phyloP scores from a whole-genome alignment of 2,113 vertebrate genomes.

The Triplophysa dalaica region DNA sequence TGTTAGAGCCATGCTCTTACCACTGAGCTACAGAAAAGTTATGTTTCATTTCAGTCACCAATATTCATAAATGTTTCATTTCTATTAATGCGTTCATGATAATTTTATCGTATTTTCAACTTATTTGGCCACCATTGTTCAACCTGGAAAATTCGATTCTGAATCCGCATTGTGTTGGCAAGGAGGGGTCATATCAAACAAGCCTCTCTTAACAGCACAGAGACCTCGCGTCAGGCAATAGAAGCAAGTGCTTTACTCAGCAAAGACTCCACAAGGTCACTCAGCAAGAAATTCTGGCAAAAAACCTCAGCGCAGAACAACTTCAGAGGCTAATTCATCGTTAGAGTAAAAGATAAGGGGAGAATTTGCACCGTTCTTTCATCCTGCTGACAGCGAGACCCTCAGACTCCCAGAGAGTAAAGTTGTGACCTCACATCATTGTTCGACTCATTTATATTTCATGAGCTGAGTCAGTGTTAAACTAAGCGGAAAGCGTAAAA shows the following conservation, averaged over 20 bases:
- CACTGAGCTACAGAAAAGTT: no score
- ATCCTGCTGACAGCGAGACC: background rate
- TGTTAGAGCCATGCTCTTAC: no score
- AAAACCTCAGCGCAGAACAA: conserved; percentile 6
- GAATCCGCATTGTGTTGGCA: conserved; percentile 20
- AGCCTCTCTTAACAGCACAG: background rate
- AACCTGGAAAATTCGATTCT: conserved; percentile 15
- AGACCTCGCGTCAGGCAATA: conserved; percentile 22
- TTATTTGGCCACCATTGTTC: background rate
- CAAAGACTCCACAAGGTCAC: conserved; percentile 33
- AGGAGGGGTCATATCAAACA: background rate
- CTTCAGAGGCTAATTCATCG: conserved; percentile 5
- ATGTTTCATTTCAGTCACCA: background rate
- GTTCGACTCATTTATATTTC: background rate
- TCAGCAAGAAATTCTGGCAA: conserved; percentile 13
- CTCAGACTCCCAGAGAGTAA: background rate
- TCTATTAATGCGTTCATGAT: background rate
- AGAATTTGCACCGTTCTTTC: background rate
- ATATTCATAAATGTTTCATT: background rate
- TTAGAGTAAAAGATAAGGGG: background rate
- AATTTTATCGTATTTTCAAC: background rate
- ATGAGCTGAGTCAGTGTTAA: background rate
- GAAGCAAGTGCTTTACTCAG: conserved; percentile 34
- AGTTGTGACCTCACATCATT: background rate
- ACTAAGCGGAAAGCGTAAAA: background rate